phyloP scores from a whole-genome alignment of 2,888 invertebrate genomes.

The Candidula unifasciata region DNA sequence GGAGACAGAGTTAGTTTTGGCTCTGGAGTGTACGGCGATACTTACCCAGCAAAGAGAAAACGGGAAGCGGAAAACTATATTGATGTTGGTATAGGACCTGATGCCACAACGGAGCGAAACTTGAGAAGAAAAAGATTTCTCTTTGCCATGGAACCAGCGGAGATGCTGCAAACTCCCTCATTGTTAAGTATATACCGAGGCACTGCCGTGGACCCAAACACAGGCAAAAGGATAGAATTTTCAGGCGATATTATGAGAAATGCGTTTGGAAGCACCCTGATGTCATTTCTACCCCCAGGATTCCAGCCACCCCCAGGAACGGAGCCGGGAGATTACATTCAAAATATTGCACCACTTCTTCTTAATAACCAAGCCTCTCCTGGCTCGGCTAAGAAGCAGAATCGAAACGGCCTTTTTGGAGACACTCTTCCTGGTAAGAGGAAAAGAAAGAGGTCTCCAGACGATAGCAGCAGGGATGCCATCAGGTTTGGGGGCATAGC shows the following conservation, averaged over 20 bases:
- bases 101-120: background rate
- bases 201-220: constrained; percentile 38
- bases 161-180: background rate
- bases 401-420: constrained; percentile 38
- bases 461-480: constrained; percentile 1
- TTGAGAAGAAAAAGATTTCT: constrained; percentile 39
- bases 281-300: constrained; percentile 10
- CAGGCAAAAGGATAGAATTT: constrained; percentile 40
- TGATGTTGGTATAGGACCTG: background rate
- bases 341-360: constrained; percentile 40
- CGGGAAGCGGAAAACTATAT: background rate
- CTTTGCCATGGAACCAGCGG: constrained; percentile 6
- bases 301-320: constrained; percentile 33
- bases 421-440: constrained; percentile 32
- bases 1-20: constrained; percentile 28
- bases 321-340: constrained; percentile 36
- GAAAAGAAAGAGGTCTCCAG: constrained; percentile 22
- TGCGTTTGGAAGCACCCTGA: constrained; percentile 24
- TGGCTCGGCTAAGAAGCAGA: background rate
- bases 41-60: constrained; percentile 31
- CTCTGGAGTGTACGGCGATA: constrained; percentile 40
- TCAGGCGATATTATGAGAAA: constrained; percentile 44
- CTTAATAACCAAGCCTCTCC: constrained; percentile 15
- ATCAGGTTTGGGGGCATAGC: background rate
- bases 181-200: constrained; percentile 33